Evolutionary conservation across 2,888 invertebrate species (phyloP).

Genomic region (Gymnosoma rotundatum): DNA sequence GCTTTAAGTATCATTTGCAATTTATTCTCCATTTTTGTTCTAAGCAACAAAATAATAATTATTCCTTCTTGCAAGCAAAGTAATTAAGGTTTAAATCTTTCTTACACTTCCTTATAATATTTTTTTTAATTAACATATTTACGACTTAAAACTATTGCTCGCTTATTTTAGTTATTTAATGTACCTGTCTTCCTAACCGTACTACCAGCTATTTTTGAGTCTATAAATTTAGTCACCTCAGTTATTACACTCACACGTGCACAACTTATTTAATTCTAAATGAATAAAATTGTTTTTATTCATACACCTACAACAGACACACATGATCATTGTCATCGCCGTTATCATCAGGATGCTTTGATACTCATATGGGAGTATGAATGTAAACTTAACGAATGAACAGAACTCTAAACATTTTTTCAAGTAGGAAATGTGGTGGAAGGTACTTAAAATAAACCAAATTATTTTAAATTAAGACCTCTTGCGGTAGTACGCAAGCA

Average conservation of each 20-base stretch:
- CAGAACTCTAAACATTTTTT: neutral
- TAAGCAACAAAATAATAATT: too few species aligned
- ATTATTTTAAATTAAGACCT: too few species aligned
- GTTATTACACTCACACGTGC: constrained; percentile 25
- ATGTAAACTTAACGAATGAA: constrained; percentile 10
- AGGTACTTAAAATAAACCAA: neutral
- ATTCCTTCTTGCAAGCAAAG: neutral
- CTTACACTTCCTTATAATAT: constrained; percentile 11
- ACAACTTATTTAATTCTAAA: constrained; percentile 39
- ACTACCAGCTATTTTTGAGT: constrained; percentile 14
- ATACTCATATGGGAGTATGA: constrained; percentile 14
- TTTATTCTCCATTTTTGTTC: neutral
- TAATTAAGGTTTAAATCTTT: constrained; percentile 7
- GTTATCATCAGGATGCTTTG: neutral
- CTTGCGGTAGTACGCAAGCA: too few species aligned
- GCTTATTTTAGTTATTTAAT: constrained; percentile 26
- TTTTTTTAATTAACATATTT: constrained; percentile 48
- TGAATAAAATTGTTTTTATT: constrained; percentile 47
- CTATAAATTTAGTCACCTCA: constrained; percentile 59
- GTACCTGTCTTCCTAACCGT: neutral
- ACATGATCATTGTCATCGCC: constrained; percentile 50
- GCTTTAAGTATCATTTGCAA: neutral
- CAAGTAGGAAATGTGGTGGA: neutral
- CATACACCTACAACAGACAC: constrained; percentile 20
- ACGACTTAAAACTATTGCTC: constrained; percentile 18